phyloP scores from a whole-genome alignment of 37 sponge, comb jelly and placozoan species.

The Theonella swinhoei region DNA sequence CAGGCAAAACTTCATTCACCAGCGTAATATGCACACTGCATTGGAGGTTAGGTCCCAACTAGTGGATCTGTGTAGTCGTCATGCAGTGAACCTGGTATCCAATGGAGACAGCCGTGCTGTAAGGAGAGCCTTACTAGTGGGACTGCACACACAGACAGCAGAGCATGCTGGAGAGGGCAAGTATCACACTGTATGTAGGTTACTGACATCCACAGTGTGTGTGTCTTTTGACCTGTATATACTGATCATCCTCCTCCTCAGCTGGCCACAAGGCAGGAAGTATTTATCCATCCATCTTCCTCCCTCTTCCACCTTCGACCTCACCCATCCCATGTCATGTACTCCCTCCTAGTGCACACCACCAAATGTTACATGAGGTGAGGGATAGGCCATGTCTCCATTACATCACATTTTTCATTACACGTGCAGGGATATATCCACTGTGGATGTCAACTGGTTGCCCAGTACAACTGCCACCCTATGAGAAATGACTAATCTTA shows the following conservation, averaged over 20 bases:
- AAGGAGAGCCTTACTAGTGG: conserved; percentile 48
- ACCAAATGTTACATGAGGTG: conserved; percentile 93
- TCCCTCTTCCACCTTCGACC: conserved; percentile 77
- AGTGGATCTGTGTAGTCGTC: conserved; percentile 59
- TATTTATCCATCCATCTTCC: conserved; percentile 88
- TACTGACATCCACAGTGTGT: neutral
- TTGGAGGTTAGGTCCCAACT: conserved; percentile 78
- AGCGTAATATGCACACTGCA: conserved; percentile 73
- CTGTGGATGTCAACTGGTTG: neutral
- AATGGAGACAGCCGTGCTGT: conserved; percentile 25
- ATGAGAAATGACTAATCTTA: neutral
- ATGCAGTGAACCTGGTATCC: conserved; percentile 48
- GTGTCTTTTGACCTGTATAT: neutral
- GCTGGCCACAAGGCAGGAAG: conserved; percentile 69
- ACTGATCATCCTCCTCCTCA: neutral
- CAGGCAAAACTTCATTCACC: conserved; percentile 83
- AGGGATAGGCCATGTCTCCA: neutral
- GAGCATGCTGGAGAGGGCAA: conserved; percentile 74
- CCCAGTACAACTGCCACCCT: neutral
- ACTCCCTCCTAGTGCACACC: conserved; percentile 83
- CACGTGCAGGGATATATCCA: neutral
- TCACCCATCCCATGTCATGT: conserved; percentile 68
- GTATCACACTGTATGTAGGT: conserved; percentile 68
- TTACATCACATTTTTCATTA: neutral
- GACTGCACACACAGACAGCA: conserved; percentile 76